Conservation (phyloP, 2,113 vertebrate species). For the Tachysurus vachellii region DNA sequence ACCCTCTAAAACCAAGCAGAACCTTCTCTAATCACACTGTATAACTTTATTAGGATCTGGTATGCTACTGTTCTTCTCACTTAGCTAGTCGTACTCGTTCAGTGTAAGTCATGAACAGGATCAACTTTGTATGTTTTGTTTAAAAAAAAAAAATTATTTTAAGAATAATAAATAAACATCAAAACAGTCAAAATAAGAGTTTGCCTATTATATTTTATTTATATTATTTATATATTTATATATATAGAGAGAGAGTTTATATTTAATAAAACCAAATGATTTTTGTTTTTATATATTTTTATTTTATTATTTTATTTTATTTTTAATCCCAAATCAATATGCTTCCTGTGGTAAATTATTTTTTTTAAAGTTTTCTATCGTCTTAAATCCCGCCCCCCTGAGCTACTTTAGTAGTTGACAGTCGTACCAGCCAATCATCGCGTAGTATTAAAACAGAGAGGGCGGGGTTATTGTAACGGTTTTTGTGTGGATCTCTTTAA, state of each 20-base stretch:
- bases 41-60: not conserved
- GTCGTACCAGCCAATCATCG: not conserved
- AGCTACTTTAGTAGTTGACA: not conserved
- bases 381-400: not conserved
- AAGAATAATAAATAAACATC: not conserved
- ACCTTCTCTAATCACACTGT: too few relatives aligned
- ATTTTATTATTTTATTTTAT: too few relatives aligned
- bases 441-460: fast-evolving
- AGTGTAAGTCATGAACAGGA: not conserved
- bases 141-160: not conserved
- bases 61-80: not conserved
- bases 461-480: not conserved
- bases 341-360: not conserved
- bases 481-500: not conserved
- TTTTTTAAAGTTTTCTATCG: not conserved
- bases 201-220: not conserved
- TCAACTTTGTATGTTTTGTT: not conserved
- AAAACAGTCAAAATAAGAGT: not conserved
- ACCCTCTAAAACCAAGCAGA: too few relatives aligned
- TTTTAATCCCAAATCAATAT: too few relatives aligned
- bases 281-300: too few relatives aligned
- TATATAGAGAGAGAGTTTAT: too few relatives aligned
- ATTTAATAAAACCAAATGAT: too few relatives aligned
- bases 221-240: not conserved
- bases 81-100: not conserved